Base-by-base conservation (phyloP, 1,140 invertebrate genomes). In the Holcopasites calliopsidis region DNA sequence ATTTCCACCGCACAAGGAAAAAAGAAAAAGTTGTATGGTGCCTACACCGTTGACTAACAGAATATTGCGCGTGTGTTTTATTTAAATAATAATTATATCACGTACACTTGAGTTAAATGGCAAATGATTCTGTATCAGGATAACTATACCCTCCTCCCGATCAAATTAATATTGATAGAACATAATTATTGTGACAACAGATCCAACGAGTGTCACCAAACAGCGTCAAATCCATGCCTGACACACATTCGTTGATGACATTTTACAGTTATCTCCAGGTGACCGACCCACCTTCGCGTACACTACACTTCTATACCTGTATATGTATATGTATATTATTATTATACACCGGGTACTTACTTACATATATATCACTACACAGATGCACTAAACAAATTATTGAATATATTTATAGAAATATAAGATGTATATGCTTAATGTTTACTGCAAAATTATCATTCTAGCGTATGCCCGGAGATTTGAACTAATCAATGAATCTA, bases 211-310 rank as follows among this genome's bases (percentile, higher is more conserved):
- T 80, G 73, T 83, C 81, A 80, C 49, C 61, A 60, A 83, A 38
- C 57, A 74, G 68, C 77, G 74, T 86, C 84, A 83, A 81, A 75
- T 80, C 74, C 79, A 82, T 76, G 62, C 71, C 75, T 87, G 88
- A 89, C 88, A 89, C 73, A 88, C 85, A 88, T 89, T 87, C 84
- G 79, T 83, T 69, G 83, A 88, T 89, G 87, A 88, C 84, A 88
- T 89, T 90, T 88, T 90, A 90, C 88, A 90, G 88, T 90, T 90
- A 89, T 88, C 84, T 89, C 82, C 75, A 80, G 85, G 81, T 81
- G 82, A 84, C 87, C 86, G 86, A 89, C 88, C 86, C 85, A 88
- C 87, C 86, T 87, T 86, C 66, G 60, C 44, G n/a, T 18, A 47
- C 44, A 47, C 44, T n/a, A n/a, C n/a, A n/a, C n/a, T n/a, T n/a